Conservation (phyloP, 2,797 vertebrate genomes). For the Acipenser transmontanus region DNA sequence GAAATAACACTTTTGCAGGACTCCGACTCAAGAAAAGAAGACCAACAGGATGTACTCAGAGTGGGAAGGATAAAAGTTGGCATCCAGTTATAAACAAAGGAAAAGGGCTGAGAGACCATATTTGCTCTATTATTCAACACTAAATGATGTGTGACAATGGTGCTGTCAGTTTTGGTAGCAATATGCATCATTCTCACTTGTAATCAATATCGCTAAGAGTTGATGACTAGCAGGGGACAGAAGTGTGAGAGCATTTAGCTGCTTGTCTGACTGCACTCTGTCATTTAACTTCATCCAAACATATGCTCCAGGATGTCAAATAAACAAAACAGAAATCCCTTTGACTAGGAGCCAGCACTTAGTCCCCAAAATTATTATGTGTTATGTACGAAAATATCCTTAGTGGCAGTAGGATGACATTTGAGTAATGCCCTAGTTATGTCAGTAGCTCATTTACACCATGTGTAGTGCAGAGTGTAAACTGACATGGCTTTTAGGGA, state of each 20-base stretch:
- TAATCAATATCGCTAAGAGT: conserved; percentile 40
- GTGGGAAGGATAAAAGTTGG: too few species aligned
- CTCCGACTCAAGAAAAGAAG: too few species aligned
- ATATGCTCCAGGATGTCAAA: conserved; percentile 28
- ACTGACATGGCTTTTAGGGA: too few species aligned
- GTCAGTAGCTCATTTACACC: too few species aligned
- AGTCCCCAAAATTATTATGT: neutral
- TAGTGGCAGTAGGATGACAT: conserved; percentile 16
- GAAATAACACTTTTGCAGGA: too few species aligned
- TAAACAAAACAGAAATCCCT: conserved; percentile 28
- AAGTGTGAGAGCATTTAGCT: conserved; percentile 30
- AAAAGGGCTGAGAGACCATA: too few species aligned
- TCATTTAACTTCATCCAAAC: conserved; percentile 40
- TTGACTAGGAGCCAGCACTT: conserved; percentile 27
- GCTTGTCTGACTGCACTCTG: conserved; percentile 24
- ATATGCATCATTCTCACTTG: conserved; percentile 34
- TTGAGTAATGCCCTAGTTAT: conserved; percentile 21
- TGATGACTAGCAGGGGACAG: conserved; percentile 27
- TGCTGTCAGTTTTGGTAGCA: conserved; percentile 39
- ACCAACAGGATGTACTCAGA: too few species aligned
- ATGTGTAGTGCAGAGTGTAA: too few species aligned
- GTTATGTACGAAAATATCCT: neutral
- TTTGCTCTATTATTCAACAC: conserved; percentile 25
- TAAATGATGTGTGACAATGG: conserved; percentile 32
- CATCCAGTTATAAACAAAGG: too few species aligned